These are phyloP conservation scores for Aspiorhynchus laticeps DNA, from an alignment of 2,113 vertebrate genomes.

Conservation along the genomic window DNA sequence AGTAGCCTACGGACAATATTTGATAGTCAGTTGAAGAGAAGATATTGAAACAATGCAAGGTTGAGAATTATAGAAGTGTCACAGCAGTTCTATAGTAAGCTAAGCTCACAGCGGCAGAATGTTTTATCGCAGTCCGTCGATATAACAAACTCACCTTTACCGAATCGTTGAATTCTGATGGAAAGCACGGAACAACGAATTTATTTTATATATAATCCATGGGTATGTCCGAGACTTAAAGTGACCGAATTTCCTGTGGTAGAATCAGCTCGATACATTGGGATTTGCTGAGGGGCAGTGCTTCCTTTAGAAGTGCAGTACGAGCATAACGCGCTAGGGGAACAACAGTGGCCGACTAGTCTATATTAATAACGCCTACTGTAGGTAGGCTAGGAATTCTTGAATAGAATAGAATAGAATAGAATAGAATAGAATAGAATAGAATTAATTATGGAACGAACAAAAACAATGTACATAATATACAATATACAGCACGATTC, in stretches of 20 bases:
- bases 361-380: not conserved
- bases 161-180: not conserved
- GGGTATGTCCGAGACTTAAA: not conserved
- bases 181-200: not conserved
- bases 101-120: not conserved
- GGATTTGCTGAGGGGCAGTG: not conserved
- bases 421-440: not conserved
- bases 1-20: not conserved
- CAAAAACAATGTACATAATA: not conserved
- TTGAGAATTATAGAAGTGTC: not conserved
- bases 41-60: not conserved
- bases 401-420: not conserved
- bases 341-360: not conserved
- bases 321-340: not conserved
- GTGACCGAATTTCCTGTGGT: not conserved
- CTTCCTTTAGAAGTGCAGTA: not conserved
- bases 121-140: not conserved
- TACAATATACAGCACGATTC: not conserved
- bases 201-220: not conserved
- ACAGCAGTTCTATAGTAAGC: not conserved
- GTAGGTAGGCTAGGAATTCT: not conserved
- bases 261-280: not conserved
- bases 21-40: not conserved
- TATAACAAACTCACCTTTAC: not conserved
- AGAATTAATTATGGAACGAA: not conserved